Evolutionary conservation across 2,113 vertebrate genomes (phyloP).

Genomic region (Agelaius phoeniceus): DNA sequence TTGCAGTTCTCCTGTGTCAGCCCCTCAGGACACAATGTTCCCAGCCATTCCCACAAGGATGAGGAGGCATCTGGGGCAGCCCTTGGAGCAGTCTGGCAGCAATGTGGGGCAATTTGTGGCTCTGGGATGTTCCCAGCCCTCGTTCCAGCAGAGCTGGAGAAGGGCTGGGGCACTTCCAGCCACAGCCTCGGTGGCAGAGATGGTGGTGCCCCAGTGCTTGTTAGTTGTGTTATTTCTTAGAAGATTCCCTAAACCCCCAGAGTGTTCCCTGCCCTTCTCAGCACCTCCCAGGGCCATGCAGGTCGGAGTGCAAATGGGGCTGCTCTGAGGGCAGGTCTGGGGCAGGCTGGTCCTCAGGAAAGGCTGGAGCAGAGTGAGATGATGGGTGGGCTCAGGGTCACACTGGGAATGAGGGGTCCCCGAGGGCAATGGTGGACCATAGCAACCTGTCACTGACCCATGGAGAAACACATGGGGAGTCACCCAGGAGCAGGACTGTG

Average conservation of each 20-base stretch:
- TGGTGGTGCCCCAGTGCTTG: not conserved
- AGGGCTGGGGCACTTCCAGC: not conserved
- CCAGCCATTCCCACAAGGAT: not conserved
- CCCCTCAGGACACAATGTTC: not conserved
- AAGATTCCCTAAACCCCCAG: not conserved
- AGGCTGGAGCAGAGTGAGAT: not conserved
- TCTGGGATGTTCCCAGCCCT: not conserved
- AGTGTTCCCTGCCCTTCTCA: not conserved
- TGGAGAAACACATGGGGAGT: too few relatives aligned
- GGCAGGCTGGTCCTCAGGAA: not conserved
- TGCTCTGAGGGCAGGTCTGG: not conserved
- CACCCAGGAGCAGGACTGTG: not conserved
- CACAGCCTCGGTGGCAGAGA: not conserved
- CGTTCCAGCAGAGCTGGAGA: not conserved
- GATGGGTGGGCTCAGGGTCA: not conserved
- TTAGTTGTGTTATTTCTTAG: not conserved
- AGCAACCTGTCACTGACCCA: not conserved
- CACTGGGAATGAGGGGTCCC: not conserved
- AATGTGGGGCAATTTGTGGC: rapidly evolving
- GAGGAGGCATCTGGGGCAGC: not conserved
- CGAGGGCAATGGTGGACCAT: not conserved
- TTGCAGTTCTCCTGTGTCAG: not conserved
- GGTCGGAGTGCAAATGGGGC: not conserved
- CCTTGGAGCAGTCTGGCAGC: not conserved
- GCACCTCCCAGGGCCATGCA: not conserved